Evolutionary conservation across 2,113 vertebrate genomes (phyloP).

Genomic region (Tragulus kanchil): DNA sequence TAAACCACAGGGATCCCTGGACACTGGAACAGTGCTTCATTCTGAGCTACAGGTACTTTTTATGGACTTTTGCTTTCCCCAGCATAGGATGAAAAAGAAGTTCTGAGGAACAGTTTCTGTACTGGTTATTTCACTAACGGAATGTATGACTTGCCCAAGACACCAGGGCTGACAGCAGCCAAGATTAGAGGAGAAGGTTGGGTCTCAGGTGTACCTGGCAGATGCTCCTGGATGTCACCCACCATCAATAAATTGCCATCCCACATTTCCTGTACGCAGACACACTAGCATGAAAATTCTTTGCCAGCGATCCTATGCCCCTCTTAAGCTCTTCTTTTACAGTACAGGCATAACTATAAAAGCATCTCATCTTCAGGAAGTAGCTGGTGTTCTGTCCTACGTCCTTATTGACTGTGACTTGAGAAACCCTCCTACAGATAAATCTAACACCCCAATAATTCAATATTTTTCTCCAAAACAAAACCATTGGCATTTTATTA

Average conservation of each 20-base stretch:
- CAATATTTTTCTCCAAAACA: constrained; percentile 74
- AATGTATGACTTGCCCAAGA: neutral
- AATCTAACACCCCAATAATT: constrained; percentile 77
- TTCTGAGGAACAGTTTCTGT: neutral
- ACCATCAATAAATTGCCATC: neutral
- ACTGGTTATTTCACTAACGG: neutral
- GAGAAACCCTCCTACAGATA: constrained; percentile 73
- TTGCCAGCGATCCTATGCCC: neutral
- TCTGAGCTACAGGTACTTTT: neutral
- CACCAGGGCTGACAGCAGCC: neutral
- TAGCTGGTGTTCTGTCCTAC: constrained; percentile 62
- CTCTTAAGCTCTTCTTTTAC: neutral
- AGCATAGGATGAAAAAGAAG: neutral
- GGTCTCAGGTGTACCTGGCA: fast-evolving
- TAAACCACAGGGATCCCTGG: neutral
- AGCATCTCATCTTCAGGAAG: constrained; percentile 73
- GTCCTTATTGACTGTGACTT: constrained; percentile 74
- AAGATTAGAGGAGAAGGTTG: fast-evolving
- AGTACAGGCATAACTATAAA: too few species aligned
- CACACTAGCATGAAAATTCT: neutral
- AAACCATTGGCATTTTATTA: constrained; percentile 79
- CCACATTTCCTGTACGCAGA: neutral
- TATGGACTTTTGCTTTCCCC: neutral
- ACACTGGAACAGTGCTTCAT: neutral
- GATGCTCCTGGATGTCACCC: neutral